phyloP scores from a whole-genome alignment of 2,113 vertebrate genomes.

The Piaya cayana region DNA sequence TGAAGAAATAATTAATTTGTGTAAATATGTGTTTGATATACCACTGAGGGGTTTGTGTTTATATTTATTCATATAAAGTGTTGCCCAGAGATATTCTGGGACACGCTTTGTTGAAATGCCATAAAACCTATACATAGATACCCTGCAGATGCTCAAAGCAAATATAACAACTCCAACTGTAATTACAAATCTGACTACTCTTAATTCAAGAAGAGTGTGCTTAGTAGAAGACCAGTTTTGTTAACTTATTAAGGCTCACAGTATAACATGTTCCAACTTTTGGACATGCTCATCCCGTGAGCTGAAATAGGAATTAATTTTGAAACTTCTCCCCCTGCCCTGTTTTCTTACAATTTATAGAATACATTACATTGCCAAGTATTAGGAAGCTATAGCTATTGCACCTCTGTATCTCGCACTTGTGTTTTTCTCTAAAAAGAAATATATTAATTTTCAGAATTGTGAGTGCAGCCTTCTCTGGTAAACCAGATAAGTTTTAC shows the following conservation, averaged over 20 bases:
- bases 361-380: neutral
- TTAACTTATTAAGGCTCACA: neutral
- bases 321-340: neutral
- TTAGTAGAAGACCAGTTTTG: neutral
- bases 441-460: neutral
- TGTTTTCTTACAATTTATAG: neutral
- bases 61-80: neutral
- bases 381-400: neutral
- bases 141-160: neutral
- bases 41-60: neutral
- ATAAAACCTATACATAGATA: neutral
- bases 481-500: neutral
- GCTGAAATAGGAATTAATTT: neutral
- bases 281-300: neutral
- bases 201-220: neutral
- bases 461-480: neutral
- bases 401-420: neutral
- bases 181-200: neutral
- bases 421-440: neutral
- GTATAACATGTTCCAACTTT: neutral
- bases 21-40: neutral
- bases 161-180: neutral
- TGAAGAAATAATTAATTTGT: neutral
- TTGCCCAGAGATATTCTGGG: neutral
- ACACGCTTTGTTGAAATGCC: neutral